Evolutionary conservation across 2,113 vertebrate species (phyloP).

Genomic region (Struthidea cinerea): DNA sequence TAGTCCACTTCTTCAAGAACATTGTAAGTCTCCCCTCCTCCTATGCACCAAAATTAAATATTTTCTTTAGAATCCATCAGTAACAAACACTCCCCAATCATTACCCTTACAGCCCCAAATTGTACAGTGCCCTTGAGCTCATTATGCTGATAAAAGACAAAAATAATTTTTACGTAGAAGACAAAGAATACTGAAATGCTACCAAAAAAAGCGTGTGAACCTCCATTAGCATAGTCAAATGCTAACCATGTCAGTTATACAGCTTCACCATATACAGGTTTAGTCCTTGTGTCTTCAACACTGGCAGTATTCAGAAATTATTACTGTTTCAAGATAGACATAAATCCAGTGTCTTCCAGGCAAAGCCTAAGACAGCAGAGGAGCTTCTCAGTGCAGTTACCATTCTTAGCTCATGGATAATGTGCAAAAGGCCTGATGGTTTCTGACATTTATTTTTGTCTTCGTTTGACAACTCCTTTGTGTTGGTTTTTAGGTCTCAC

Average conservation of each 20-base stretch:
- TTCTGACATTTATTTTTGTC: background rate
- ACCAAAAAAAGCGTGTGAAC: background rate
- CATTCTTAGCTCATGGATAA: background rate
- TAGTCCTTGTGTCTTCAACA: background rate
- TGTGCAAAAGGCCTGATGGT: background rate
- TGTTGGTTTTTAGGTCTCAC: slow-evolving; percentile 74
- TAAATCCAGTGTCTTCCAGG: background rate
- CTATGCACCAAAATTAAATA: background rate
- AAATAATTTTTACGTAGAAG: background rate
- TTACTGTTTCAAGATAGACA: background rate
- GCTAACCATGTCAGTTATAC: background rate
- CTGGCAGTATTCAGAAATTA: background rate
- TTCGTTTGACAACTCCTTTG: background rate
- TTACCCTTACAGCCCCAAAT: background rate
- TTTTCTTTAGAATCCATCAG: background rate
- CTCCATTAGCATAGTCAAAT: background rate
- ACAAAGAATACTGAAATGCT: background rate
- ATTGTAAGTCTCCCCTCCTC: slow-evolving; percentile 80
- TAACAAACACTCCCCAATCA: background rate
- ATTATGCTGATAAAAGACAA: background rate
- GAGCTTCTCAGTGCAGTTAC: background rate
- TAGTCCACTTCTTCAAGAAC: slow-evolving; percentile 96
- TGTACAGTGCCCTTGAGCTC: background rate
- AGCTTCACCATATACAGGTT: background rate
- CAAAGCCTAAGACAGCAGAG: background rate